Percentiles rank a stretch among this genome's conserved stretches.
These are phyloP conservation scores for Apis laboriosa DNA, from an alignment of 1,140 invertebrate genomes.

Conservation along the genomic window DNA sequence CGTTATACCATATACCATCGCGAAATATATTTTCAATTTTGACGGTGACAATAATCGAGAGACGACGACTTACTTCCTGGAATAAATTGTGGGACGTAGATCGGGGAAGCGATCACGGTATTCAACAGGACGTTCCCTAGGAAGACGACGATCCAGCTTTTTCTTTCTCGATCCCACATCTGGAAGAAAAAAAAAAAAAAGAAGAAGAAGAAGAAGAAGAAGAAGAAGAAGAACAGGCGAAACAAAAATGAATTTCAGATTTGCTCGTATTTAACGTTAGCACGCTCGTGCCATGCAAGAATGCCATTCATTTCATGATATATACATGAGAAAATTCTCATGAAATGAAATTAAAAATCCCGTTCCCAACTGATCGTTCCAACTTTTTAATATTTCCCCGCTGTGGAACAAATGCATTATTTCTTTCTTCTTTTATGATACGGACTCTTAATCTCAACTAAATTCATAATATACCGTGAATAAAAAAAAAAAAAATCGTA, in stretches of 20 bases:
- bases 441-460: no score
- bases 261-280: background rate
- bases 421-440: no score
- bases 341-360: slow-evolving; percentile 26
- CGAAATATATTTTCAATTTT: background rate
- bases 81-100: slow-evolving; percentile 75
- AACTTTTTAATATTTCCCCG: background rate
- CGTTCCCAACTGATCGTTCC: background rate
- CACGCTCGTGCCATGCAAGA: background rate
- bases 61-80: slow-evolving; percentile 71
- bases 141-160: slow-evolving; percentile 64
- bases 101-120: slow-evolving; percentile 67
- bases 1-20: background rate
- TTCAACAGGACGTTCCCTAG: slow-evolving; percentile 68
- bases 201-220: no score
- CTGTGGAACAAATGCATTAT: background rate
- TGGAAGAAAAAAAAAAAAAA: slow-evolving; percentile 62
- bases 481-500: no score
- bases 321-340: slow-evolving; percentile 66
- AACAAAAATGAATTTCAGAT: background rate
- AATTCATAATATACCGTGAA: no score
- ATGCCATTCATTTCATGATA: slow-evolving; percentile 32
- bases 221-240: background rate
- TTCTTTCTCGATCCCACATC: slow-evolving; percentile 72
- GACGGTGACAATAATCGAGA: background rate